These are phyloP conservation scores for Archips xylosteana DNA, from an alignment of 2,888 invertebrate genomes.

Conservation along the genomic window DNA sequence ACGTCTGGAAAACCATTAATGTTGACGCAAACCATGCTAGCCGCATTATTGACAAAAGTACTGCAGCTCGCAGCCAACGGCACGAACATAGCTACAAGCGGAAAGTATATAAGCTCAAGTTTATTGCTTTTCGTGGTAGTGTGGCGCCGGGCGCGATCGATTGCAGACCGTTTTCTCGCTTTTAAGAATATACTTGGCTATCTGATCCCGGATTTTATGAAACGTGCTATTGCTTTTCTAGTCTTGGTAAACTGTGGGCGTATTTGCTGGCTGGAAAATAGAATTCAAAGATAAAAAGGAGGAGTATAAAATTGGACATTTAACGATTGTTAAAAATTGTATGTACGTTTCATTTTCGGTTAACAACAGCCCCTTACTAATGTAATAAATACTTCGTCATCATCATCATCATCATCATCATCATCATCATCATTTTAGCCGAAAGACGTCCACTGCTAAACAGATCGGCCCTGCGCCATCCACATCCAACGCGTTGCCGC, in stretches of 20 bases:
- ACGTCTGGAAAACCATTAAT: neutral
- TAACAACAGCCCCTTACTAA: too few relatives aligned
- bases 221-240: constrained; percentile 14
- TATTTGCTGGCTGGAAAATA: neutral
- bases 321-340: too few relatives aligned
- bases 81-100: neutral
- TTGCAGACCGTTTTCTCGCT: constrained; percentile 7
- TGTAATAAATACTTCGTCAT: too few relatives aligned
- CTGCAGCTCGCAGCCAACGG: neutral
- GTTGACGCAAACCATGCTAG: neutral
- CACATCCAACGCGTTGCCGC: too few relatives aligned
- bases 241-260: neutral
- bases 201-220: constrained; percentile 1
- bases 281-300: too few relatives aligned
- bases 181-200: constrained; percentile 21
- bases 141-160: constrained; percentile 34
- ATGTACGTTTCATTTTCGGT: too few relatives aligned
- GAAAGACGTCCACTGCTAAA: too few relatives aligned
- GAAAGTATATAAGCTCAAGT: constrained; percentile 12
- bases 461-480: too few relatives aligned
- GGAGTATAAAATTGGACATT: too few relatives aligned
- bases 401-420: too few relatives aligned
- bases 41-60: neutral
- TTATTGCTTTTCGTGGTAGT: constrained; percentile 20
- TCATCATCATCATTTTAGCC: too few relatives aligned